phyloP scores from a whole-genome alignment of 2,888 invertebrate species.

The Andrena trimmerana region DNA sequence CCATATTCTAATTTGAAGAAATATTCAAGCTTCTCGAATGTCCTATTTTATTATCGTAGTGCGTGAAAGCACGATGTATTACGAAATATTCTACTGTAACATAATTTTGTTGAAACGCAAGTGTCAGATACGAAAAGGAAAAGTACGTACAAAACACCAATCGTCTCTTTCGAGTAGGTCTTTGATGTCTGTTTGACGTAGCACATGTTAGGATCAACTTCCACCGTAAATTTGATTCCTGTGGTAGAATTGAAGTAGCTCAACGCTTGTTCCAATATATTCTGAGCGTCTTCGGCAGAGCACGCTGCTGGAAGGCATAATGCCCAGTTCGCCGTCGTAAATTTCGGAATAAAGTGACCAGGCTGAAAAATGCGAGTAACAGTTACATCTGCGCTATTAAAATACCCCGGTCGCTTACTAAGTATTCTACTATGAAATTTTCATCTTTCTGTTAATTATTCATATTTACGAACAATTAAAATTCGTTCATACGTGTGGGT shows the following conservation, averaged over 20 bases:
- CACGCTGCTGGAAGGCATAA: conserved; percentile 90
- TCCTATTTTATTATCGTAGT: no score
- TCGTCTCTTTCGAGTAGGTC: conserved; percentile 84
- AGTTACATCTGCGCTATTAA: background rate
- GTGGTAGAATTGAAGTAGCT: conserved; percentile 87
- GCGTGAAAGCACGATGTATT: no score
- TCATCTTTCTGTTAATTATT: no score
- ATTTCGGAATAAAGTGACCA: conserved; percentile 90
- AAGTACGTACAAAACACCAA: conserved; percentile 85
- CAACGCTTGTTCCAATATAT: conserved; percentile 87
- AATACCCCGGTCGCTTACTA: background rate
- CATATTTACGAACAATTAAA: no score
- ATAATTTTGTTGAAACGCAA: no score
- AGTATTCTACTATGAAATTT: no score
- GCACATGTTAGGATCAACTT: conserved; percentile 88
- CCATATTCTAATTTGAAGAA: no score
- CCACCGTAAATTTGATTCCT: conserved; percentile 87
- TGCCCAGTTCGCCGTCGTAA: conserved; percentile 90
- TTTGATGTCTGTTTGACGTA: conserved; percentile 85
- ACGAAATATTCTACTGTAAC: no score
- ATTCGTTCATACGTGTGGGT: no score
- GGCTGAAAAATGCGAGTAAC: conserved; percentile 85
- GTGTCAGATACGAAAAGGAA: background rate
- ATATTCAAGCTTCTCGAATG: no score
- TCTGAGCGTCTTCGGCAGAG: conserved; percentile 87